Evolutionary conservation across 1,140 invertebrate genomes (phyloP).

Genomic region (Drosophila obscura): DNA sequence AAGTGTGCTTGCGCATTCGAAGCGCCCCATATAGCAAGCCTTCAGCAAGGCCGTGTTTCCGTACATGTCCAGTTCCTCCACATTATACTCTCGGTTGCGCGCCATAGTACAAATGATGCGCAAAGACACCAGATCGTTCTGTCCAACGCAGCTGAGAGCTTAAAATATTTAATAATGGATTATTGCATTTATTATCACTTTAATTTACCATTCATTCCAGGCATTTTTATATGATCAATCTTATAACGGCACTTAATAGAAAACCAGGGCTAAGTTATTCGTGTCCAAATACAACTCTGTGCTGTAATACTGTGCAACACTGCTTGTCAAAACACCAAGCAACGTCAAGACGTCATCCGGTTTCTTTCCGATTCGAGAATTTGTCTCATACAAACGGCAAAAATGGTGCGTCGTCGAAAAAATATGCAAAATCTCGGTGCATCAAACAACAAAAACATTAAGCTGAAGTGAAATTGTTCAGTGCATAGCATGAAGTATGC

Average conservation of each 20-base stretch:
- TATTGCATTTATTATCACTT: not conserved
- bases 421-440: constrained; percentile 47
- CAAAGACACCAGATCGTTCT: constrained; percentile 58
- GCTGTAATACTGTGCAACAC: constrained; percentile 1
- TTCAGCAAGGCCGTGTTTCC: constrained; percentile 78
- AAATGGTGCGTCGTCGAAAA: constrained; percentile 66
- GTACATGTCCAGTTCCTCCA: constrained; percentile 69
- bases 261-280: constrained; percentile 11
- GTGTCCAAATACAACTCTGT: constrained; percentile 1
- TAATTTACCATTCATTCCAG: constrained; percentile 58
- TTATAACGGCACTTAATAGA: constrained; percentile 31
- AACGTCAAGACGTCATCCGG: constrained; percentile 50
- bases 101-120: constrained; percentile 60
- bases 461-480: constrained; percentile 11
- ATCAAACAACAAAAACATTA: constrained; percentile 47
- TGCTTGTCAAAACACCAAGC: constrained; percentile 37
- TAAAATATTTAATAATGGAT: not conserved
- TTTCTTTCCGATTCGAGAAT: constrained; percentile 68
- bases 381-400: constrained; percentile 69
- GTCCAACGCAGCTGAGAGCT: constrained; percentile 62
- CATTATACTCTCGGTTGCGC: constrained; percentile 30
- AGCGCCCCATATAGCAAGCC: constrained; percentile 69
- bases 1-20: constrained; percentile 55
- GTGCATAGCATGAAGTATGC: constrained; percentile 8
- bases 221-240: constrained; percentile 26